Evolutionary conservation across 2,113 vertebrate species (phyloP).

Genomic region (Malaclemys terrapin): DNA sequence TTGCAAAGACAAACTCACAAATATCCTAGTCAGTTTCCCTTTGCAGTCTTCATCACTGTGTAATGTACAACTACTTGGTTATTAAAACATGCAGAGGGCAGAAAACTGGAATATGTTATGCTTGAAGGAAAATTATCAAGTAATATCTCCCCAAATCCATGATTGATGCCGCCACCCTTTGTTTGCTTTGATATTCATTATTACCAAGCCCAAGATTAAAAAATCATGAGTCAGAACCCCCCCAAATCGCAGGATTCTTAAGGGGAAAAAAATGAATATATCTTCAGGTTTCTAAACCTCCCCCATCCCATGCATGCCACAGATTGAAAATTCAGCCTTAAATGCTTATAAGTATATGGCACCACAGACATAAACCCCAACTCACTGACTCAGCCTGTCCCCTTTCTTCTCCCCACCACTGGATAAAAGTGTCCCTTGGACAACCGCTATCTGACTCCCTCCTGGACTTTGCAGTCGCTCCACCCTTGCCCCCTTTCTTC

Average conservation of each 20-base stretch:
- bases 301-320: neutral
- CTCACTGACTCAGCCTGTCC: neutral
- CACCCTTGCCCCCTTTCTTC: neutral
- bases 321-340: neutral
- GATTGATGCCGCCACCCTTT: neutral
- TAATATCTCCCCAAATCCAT: neutral
- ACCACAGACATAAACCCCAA: neutral
- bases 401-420: neutral
- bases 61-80: neutral
- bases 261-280: neutral
- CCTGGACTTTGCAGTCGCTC: neutral
- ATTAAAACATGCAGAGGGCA: neutral
- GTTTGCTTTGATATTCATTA: neutral
- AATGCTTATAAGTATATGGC: neutral
- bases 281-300: neutral
- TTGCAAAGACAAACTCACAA: neutral
- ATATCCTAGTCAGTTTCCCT: neutral
- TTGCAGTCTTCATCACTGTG: neutral
- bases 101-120: neutral
- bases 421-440: neutral
- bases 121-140: too few relatives aligned
- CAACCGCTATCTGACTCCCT: neutral
- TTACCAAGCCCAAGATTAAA: neutral
- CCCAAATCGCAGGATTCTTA: neutral
- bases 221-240: neutral